These are phyloP conservation scores for Hypomecis atomaria DNA, from an alignment of 2,888 invertebrate species.

Conservation along the genomic window DNA sequence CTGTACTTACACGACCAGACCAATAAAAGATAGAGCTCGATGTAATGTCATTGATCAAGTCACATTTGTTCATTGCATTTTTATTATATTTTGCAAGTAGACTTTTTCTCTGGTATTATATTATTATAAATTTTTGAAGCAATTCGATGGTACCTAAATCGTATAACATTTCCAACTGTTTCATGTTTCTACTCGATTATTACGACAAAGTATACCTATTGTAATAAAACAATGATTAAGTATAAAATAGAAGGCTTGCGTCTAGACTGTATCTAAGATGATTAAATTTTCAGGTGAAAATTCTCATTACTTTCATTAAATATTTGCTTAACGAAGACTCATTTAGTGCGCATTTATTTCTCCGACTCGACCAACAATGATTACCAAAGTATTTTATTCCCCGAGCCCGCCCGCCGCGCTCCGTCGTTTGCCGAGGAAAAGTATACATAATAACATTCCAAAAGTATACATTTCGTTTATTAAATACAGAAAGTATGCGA, in stretches of 20 bases:
- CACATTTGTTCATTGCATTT: background rate
- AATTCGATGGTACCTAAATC: background rate
- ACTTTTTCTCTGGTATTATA: too few species aligned
- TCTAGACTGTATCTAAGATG: conserved; percentile 12
- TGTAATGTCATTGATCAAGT: too few species aligned
- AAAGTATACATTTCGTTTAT: conserved; percentile 41
- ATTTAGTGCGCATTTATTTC: conserved; percentile 47
- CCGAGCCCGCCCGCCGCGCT: conserved; percentile 24
- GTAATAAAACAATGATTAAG: conserved; percentile 6
- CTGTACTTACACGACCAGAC: conserved; percentile 3
- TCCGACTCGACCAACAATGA: conserved; percentile 42
- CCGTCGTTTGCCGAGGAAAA: conserved; percentile 31
- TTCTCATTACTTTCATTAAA: conserved; percentile 45
- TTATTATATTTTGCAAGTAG: too few species aligned
- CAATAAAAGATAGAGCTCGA: conserved; percentile 15
- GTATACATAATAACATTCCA: conserved; percentile 33
- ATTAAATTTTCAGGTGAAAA: conserved; percentile 42
- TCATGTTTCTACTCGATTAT: background rate
- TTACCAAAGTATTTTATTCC: conserved; percentile 50
- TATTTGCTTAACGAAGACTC: conserved; percentile 43
- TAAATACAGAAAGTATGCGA: conserved; percentile 31
- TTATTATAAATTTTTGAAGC: too few species aligned
- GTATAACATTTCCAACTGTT: background rate
- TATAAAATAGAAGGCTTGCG: conserved; percentile 3
- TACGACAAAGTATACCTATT: too few species aligned